Percentiles rank a stretch among this genome's conserved stretches.
Evolutionary conservation across 1,140 invertebrate genomes (phyloP).

Genomic region (Drosophila saltans): DNA sequence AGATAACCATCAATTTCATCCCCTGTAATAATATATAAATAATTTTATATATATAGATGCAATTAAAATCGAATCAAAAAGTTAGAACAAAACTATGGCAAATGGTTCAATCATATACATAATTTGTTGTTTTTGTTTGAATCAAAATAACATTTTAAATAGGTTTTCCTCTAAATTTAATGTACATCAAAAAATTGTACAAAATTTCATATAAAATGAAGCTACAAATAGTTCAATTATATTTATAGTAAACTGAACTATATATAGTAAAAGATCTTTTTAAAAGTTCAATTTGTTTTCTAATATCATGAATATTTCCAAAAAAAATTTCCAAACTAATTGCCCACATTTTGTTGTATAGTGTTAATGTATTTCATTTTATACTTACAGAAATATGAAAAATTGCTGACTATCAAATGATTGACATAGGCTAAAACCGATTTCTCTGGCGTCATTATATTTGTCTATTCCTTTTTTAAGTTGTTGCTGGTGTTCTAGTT

Average conservation of each 20-base stretch:
- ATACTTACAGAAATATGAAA: constrained; percentile 83
- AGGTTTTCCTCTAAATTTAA: no score
- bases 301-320: no score
- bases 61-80: neutral
- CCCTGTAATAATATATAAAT: constrained; percentile 81
- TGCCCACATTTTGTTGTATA: neutral
- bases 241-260: no score
- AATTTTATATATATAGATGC: neutral
- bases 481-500: constrained; percentile 24
- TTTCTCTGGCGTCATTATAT: constrained; percentile 79
- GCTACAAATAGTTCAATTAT: no score
- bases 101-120: neutral
- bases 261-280: no score
- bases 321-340: neutral
- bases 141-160: no score
- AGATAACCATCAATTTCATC: constrained; percentile 90
- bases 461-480: constrained; percentile 20
- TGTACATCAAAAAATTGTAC: no score
- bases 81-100: neutral
- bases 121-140: no score
- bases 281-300: no score
- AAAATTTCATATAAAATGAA: no score
- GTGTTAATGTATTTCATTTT: neutral
- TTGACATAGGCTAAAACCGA: constrained; percentile 79
- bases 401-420: constrained; percentile 81